Evolutionary conservation across 2,888 invertebrate genomes (phyloP), one percentile per base, ranked within the genome.

Genomic region (Apoda limacodes): DNA sequence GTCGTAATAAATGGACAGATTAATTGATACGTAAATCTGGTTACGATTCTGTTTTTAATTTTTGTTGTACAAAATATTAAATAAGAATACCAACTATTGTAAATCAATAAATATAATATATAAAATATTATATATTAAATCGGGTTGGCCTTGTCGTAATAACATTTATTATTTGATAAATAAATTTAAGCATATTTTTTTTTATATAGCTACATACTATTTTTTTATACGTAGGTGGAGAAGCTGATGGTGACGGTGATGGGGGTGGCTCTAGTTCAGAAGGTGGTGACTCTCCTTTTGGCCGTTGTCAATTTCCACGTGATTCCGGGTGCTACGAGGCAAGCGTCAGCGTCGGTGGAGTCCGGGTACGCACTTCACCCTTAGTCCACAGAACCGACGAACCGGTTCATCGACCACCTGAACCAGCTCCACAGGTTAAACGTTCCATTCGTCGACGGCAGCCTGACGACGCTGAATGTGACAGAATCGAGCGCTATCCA

Each of bases 241-340:
- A 87, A 63, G 85, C 83, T 62, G 89, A 90, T 56, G 89, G 87
- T 55, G 90, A 91, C 65, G 88, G 85, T 42, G 91, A 91, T 54
- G 85, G 90, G 40, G 90, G 90, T 22, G 88, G 87, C 28, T 90
- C 90, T 24, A 91, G 91, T 58, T 91, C 90, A 2, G 91, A 91
- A 71, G 89, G 90, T 33, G 84, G 83, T 5, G 83, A 87, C 39
- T 89, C 90, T 3, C 89, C 90, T n/a, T 91, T 91, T 52, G 89
- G 88, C 11, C 81, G 90, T 30, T 82, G 89, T 9, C 90, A 91
- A 52, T 90, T 90, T 64, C 89, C 90, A 5, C 84, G 91, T n/a
- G 91, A 91, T 61, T 91, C 90, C 2, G 91, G 91, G 25, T 91
- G 90, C 61, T 91, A 91, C 52, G 91, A 91, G 62, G 83, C 84